Base-by-base conservation (phyloP, 37 sponge, comb jelly and placozoan species). In the Geodia barretti region DNA sequence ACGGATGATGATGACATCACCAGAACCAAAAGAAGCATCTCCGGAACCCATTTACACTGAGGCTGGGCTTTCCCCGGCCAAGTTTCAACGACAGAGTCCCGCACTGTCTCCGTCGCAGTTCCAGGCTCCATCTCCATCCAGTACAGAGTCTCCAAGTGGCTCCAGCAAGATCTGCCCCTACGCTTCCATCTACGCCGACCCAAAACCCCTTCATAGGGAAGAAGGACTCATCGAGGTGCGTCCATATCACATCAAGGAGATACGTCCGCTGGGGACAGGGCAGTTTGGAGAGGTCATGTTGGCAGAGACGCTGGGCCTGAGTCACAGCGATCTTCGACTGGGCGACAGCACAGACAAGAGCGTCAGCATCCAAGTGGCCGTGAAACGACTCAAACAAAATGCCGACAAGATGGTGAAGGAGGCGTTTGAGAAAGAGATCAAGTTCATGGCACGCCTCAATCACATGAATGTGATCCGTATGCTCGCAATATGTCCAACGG, bases 361-460 rank as follows among this genome's bases (percentile, higher is more conserved):
- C 42, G 63, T 79, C 7, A 61, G 66, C 33, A 29, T 84, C 29
- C 76, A 64, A 17, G 92, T 94, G 4, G 95, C 95, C 64, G 42
- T 94, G 38, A 94, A 94, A 79, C 80, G 72, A 68, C 88, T 94
- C 47, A 88, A 84, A 62, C 38, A 65, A 20, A 71, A 85, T 30
- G 85, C 91, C 0, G 87, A 85, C 5, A 35, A 26, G 26, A 40
- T 41, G 19, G 36, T 80, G 59, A 87, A 77, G 43, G 88, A 91
- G 70, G 75, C 88, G 1, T 94, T 94, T 39, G 89, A 90, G 69
- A 90, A 91, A 68, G 95, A 94, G 68, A 87, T 94, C 75, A 90
- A 90, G 60, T 94, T 94, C 80, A 94, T 94, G 95, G 42, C 86
- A 42, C 85, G 95, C 26, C 86, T 94, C 4, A 80, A 39, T 29